A percentile compares a stretch with the other conserved stretches of the same genome.
phyloP scores from a whole-genome alignment of 2,888 invertebrate genomes.

The Athalia cordata region DNA sequence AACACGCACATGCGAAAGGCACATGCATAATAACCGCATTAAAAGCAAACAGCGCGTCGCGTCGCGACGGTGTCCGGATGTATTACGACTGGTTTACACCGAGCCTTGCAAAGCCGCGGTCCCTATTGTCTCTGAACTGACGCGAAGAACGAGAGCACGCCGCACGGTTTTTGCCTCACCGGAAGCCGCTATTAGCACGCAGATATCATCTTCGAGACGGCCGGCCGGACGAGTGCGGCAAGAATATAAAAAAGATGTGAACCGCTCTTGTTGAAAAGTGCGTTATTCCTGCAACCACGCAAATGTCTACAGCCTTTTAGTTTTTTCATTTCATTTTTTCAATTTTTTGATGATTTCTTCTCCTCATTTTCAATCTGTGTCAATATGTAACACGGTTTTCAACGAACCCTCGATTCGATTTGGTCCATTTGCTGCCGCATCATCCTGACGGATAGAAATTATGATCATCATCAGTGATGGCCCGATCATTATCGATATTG shows the following conservation, averaged over 20 bases:
- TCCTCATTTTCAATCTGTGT: too few relatives aligned
- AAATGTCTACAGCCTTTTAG: too few relatives aligned
- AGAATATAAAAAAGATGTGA: slow-evolving; percentile 22
- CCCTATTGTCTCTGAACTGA: slow-evolving; percentile 34
- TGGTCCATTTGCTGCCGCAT: too few relatives aligned
- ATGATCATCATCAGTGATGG: not conserved
- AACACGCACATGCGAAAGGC: not conserved
- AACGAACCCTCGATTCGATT: too few relatives aligned
- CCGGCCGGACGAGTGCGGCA: slow-evolving; percentile 9
- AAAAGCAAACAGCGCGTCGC: slow-evolving; percentile 7
- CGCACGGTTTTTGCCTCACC: slow-evolving; percentile 25
- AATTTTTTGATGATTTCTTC: too few relatives aligned
- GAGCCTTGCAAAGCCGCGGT: not conserved
- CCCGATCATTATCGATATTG: slow-evolving; percentile 22
- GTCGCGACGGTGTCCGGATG: not conserved
- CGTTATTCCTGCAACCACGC: not conserved
- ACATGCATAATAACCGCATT: not conserved
- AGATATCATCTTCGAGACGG: slow-evolving; percentile 26
- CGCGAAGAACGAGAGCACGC: slow-evolving; percentile 30
- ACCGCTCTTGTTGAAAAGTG: not conserved
- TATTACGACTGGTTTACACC: slow-evolving; percentile 35
- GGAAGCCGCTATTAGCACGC: slow-evolving; percentile 42
- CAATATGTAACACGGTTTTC: too few relatives aligned
- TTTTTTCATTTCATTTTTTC: too few relatives aligned
- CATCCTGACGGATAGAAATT: not conserved